A percentile compares a stretch with the other conserved stretches of the same genome.
Evolutionary conservation across 2,797 vertebrate genomes (phyloP).

Genomic region (Acipenser oxyrinchus): DNA sequence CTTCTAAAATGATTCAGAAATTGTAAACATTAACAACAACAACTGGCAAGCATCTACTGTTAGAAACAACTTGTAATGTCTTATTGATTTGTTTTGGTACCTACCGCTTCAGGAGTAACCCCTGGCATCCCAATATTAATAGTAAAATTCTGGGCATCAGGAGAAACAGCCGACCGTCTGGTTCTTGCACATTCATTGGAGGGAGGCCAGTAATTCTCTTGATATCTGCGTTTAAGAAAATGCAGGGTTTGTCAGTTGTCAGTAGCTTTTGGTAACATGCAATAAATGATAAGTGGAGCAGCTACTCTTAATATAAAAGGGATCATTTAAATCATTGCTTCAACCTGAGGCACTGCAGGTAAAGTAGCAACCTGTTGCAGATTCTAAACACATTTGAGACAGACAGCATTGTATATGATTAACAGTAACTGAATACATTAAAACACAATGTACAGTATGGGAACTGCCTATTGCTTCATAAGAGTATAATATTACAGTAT

Average conservation of each 20-base stretch:
- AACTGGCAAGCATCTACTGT: no score
- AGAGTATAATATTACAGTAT: no score
- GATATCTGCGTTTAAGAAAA: slow-evolving; percentile 55
- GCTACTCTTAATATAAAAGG: no score
- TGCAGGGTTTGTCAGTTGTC: slow-evolving; percentile 1
- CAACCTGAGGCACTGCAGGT: not conserved
- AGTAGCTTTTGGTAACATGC: no score
- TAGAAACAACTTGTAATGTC: no score
- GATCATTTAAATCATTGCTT: not conserved
- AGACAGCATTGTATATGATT: no score
- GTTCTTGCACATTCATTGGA: slow-evolving; percentile 67
- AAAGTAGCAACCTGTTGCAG: not conserved
- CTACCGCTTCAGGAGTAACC: slow-evolving; percentile 72
- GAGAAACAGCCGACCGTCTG: slow-evolving; percentile 48
- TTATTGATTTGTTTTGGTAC: slow-evolving; percentile 20
- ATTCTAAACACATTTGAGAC: not conserved
- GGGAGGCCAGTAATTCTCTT: slow-evolving; percentile 54
- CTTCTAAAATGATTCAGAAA: no score
- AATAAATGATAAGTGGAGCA: no score
- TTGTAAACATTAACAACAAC: not conserved
- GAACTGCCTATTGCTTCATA: no score
- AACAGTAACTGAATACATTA: no score
- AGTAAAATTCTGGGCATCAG: slow-evolving; percentile 73
- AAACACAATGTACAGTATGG: no score
- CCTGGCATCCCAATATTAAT: slow-evolving; percentile 84